Evolutionary conservation across 1,140 invertebrate species (phyloP).

Genomic region (Zaprionus nigranus): DNA sequence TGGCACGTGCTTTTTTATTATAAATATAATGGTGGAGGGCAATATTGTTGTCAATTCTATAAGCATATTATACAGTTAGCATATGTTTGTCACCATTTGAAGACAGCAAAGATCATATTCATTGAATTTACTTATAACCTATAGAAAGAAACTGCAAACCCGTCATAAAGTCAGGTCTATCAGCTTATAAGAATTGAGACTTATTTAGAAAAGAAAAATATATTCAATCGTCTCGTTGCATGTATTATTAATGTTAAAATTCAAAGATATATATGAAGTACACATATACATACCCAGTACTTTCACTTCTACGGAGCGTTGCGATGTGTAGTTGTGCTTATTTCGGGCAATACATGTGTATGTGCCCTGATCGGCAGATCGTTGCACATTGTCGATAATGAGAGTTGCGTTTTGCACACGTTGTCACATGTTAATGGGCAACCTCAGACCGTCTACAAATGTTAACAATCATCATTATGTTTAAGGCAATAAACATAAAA

Average conservation of each 20-base stretch:
- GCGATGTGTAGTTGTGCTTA: conserved; percentile 87
- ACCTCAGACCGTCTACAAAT: conserved; percentile 85
- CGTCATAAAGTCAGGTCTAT: neutral
- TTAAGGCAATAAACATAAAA: neutral
- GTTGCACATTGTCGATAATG: conserved; percentile 88
- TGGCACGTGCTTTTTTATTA: neutral
- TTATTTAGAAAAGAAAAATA: conserved; percentile 1
- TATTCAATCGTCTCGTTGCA: neutral
- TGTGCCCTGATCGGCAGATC: conserved; percentile 88
- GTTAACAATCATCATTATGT: neutral
- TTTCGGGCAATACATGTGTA: conserved; percentile 89
- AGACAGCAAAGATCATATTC: neutral
- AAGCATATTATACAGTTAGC: neutral
- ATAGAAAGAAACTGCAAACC: neutral
- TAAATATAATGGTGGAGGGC: neutral
- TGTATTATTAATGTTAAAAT: neutral
- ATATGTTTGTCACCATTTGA: neutral
- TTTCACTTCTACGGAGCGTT: conserved; percentile 86
- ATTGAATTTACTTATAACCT: neutral
- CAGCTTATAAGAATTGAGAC: neutral
- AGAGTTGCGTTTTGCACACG: conserved; percentile 88
- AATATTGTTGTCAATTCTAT: neutral
- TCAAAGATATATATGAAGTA: neutral
- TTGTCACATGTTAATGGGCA: conserved; percentile 90
- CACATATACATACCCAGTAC: conserved; percentile 86